These are phyloP conservation scores for Xylota sylvarum DNA, from an alignment of 2,888 invertebrate genomes.

Conservation along the genomic window DNA sequence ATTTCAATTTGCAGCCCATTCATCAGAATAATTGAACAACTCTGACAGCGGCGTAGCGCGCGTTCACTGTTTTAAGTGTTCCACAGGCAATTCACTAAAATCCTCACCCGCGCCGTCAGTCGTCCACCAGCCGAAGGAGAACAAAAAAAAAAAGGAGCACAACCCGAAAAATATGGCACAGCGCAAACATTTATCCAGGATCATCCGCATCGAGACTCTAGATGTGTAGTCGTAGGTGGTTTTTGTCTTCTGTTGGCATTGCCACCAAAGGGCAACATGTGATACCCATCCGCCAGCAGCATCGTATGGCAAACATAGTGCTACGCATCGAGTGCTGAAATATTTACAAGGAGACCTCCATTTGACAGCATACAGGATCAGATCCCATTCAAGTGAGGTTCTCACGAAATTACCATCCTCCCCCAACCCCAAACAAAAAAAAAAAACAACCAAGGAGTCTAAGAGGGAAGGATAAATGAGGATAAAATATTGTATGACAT, in stretches of 20 bases:
- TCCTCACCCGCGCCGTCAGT: conserved; percentile 14
- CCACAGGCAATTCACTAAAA: conserved; percentile 75
- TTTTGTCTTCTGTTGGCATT: conserved; percentile 62
- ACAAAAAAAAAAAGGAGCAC: conserved; percentile 10
- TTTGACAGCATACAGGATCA: conserved; percentile 65
- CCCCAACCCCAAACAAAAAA: not conserved
- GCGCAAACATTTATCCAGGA: conserved; percentile 68
- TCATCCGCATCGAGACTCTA: conserved; percentile 63
- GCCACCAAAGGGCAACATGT: conserved; percentile 76
- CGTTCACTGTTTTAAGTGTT: conserved; percentile 73
- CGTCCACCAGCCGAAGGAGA: not conserved
- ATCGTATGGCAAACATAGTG: conserved; percentile 9
- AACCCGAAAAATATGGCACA: conserved; percentile 70
- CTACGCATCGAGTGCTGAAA: conserved; percentile 72
- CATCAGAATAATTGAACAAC: conserved; percentile 80
- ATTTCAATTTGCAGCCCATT: conserved; percentile 79
- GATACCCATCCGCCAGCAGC: conserved; percentile 52
- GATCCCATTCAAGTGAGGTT: conserved; percentile 42
- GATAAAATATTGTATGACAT: conserved; percentile 76
- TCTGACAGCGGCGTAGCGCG: conserved; percentile 73
- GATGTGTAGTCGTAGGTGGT: conserved; percentile 65
- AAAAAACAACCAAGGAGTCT: not conserved
- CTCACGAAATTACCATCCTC: conserved; percentile 40
- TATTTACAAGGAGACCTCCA: conserved; percentile 75
- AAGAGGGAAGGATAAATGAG: conserved; percentile 67